Base-by-base conservation (phyloP, 2,888 invertebrate species). In the Torymus aiolomorphi region DNA sequence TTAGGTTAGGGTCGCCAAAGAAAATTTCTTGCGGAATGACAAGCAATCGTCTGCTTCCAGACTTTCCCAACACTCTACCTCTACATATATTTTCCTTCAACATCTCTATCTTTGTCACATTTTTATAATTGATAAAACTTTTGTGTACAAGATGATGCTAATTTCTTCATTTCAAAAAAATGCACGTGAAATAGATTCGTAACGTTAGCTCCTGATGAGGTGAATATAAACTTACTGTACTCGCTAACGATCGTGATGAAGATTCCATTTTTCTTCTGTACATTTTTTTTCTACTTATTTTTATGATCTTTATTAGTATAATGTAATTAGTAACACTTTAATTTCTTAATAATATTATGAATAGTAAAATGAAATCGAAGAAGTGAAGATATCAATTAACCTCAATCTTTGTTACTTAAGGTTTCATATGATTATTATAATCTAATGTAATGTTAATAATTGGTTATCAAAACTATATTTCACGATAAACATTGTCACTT, bases 21-120 rank as follows among this genome's bases (percentile, higher is more conserved):
- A 13, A 67, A 76, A 31, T 24, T 65, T 62, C 65, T n/a, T 56
- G 14, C 16, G 49, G 74, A 70, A 80, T 80, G 80, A 78, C 80
- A 82, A 80, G 62, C 65, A 74, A 75, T 65, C 75, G 62, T 72
- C 78, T 66, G 77, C 61, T 76, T 49, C 63, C 10, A 63, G 20
- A 57, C 57, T 76, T 65, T 78, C 62, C 59, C 59, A 54, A 5
- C 0, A 31, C 4, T 31, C 31, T 31, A 5, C 14, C 24, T 13
- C 73, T 72, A 51, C 31, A 16, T 14, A 20, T 65, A 54, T 54
- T 49, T 52, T 62, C n/a, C 63, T 66, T 63, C n/a, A 11, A 73
- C 16, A 73, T 20, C 20, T 52, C 52, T 24, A 62, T 14, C 31
- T 51, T 61, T 61, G 14, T 14, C n/a, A 3, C n/a, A 61, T 65